A percentile compares a stretch with the other conserved stretches of the same genome.
phyloP scores from a whole-genome alignment of 1,140 invertebrate species.

The Panagrolaimus sp. region DNA sequence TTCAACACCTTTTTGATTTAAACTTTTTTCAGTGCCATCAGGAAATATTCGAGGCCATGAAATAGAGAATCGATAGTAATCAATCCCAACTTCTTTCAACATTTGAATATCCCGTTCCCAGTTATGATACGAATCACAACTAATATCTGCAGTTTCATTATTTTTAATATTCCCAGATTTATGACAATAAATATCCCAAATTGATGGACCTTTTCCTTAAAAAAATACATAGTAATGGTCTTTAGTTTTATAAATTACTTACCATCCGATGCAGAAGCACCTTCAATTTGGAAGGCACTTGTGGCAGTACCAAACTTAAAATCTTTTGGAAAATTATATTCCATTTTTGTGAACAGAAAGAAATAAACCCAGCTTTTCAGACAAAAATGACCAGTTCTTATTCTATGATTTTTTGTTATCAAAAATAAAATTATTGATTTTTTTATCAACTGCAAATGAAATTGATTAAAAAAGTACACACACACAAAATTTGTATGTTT shows the following conservation, averaged over 20 bases:
- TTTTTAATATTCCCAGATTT: slow-evolving; percentile 31
- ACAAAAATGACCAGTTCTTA: too few relatives aligned
- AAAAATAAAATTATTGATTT: too few relatives aligned
- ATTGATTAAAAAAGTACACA: too few relatives aligned
- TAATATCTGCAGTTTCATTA: slow-evolving; percentile 30
- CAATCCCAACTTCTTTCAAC: slow-evolving; percentile 33
- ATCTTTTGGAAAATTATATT: background rate
- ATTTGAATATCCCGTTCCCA: slow-evolving; percentile 43
- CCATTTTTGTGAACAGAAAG: too few relatives aligned
- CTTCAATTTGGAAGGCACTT: background rate
- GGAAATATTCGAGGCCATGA: slow-evolving; percentile 70
- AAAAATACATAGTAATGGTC: too few relatives aligned
- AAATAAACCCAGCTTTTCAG: too few relatives aligned
- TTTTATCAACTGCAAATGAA: too few relatives aligned
- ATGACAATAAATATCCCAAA: slow-evolving; percentile 41
- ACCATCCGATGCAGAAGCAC: background rate
- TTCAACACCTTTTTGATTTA: slow-evolving; percentile 68
- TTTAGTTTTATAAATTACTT: too few relatives aligned
- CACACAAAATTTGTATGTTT: too few relatives aligned
- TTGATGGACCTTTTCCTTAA: slow-evolving; percentile 42
- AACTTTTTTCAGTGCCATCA: slow-evolving; percentile 62
- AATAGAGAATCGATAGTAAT: slow-evolving; percentile 70
- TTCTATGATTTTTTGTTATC: too few relatives aligned
- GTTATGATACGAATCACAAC: slow-evolving; percentile 40
- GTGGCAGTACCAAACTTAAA: background rate